phyloP scores from a whole-genome alignment of 2,797 vertebrate genomes.

The Vireo griseus region DNA sequence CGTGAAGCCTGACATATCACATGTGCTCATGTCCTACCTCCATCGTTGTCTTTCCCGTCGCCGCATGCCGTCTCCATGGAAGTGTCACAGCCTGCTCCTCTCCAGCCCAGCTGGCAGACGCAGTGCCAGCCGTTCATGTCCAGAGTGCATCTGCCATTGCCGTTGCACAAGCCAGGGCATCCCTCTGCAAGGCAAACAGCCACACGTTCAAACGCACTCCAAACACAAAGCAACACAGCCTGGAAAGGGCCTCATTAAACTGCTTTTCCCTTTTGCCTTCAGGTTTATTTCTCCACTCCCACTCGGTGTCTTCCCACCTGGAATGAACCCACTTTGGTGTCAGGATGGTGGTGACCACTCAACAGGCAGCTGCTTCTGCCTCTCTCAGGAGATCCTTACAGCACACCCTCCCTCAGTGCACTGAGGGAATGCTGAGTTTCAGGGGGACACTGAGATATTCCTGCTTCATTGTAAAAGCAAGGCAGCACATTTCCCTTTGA shows the following conservation, averaged over 20 bases:
- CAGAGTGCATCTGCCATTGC: constrained; percentile 96
- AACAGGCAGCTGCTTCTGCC: neutral
- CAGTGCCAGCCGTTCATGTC: constrained; percentile 98
- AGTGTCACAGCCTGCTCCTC: constrained; percentile 93
- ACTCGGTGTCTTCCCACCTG: neutral
- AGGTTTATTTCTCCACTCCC: neutral
- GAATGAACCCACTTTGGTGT: neutral
- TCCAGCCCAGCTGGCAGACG: constrained; percentile 97
- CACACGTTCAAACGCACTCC: neutral
- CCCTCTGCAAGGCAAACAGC: constrained; percentile 86
- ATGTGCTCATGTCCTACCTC: constrained; percentile 79
- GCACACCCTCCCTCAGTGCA: neutral
- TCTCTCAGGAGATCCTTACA: neutral
- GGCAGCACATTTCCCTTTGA: neutral
- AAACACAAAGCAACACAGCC: neutral
- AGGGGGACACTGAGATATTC: neutral
- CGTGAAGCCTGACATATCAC: neutral
- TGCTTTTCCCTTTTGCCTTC: neutral
- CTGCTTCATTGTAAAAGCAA: neutral
- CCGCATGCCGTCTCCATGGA: constrained; percentile 97
- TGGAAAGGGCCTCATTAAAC: neutral
- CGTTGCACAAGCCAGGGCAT: constrained; percentile 95
- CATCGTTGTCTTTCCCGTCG: constrained; percentile 96
- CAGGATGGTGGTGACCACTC: neutral
- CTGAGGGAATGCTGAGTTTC: neutral